Conservation (phyloP, 2,888 invertebrate species). For the Nudaria mundana region DNA sequence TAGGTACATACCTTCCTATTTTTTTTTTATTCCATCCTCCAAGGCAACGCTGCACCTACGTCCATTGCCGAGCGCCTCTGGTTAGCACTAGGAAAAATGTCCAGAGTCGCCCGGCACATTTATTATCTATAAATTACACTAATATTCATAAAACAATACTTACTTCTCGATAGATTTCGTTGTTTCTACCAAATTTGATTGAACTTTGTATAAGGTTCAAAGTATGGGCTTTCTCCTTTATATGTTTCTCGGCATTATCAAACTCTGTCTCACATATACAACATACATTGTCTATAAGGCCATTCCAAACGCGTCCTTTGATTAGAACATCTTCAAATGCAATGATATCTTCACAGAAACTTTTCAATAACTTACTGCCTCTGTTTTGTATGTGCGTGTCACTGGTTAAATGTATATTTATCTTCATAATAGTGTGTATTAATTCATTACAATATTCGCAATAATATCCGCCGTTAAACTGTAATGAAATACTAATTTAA, state of each 20-base stretch:
- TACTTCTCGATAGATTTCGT: constrained; percentile 47
- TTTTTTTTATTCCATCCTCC: too few species aligned
- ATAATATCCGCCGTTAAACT: constrained; percentile 58
- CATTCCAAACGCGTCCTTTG: constrained; percentile 51
- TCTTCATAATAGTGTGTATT: constrained; percentile 42
- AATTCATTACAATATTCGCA: constrained; percentile 55
- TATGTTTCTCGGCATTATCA: constrained; percentile 43
- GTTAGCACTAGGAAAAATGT: too few species aligned
- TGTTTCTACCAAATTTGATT: constrained; percentile 36
- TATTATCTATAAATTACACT: too few species aligned
- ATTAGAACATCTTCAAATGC: constrained; percentile 44
- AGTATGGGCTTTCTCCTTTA: constrained; percentile 38
- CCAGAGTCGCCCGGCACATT: too few species aligned
- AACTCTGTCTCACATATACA: constrained; percentile 51
- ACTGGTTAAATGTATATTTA: constrained; percentile 47
- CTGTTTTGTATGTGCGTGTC: constrained; percentile 40
- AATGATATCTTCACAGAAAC: constrained; percentile 30
- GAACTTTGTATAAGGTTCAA: constrained; percentile 48
- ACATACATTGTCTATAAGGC: constrained; percentile 48
- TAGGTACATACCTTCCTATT: too few species aligned
- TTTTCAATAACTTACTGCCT: constrained; percentile 26
- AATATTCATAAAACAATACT: too few species aligned
- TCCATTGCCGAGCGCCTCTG: too few species aligned
- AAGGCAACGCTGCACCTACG: too few species aligned
- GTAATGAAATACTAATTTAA: constrained; percentile 15